Conservation (phyloP, 1,140 invertebrate genomes). For the Pseudomyrmex cubaensis region DNA sequence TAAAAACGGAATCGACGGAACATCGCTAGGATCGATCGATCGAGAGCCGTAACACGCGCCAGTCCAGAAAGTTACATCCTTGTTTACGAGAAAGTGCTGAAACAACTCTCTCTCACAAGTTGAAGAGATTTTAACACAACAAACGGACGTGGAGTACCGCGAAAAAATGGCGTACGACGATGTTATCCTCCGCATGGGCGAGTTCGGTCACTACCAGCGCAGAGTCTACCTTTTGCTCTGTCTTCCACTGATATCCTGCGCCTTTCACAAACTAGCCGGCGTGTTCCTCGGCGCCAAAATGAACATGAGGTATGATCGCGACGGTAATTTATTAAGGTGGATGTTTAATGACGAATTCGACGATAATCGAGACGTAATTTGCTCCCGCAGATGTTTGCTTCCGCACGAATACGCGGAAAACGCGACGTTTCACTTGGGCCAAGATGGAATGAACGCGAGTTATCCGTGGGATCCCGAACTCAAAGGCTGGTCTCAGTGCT, state of each 20-base stretch:
- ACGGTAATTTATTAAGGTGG: neutral
- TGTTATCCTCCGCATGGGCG: conserved; percentile 88
- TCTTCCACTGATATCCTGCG: conserved; percentile 90
- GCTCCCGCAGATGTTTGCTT: conserved; percentile 86
- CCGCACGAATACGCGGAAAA: conserved; percentile 86
- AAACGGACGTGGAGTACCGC: neutral
- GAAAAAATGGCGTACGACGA: conserved; percentile 90
- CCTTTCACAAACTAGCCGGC: conserved; percentile 91
- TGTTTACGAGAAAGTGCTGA: neutral
- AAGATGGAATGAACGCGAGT: conserved; percentile 83
- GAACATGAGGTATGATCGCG: conserved; percentile 85
- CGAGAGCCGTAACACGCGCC: neutral
- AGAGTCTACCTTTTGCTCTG: conserved; percentile 90
- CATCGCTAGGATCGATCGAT: neutral
- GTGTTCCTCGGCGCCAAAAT: conserved; percentile 90
- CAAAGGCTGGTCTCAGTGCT: conserved; percentile 85
- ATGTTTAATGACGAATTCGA: conserved; percentile 1
- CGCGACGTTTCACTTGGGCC: conserved; percentile 84
- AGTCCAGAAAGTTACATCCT: neutral
- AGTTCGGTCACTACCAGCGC: conserved; percentile 91
- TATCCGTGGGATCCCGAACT: conserved; percentile 86
- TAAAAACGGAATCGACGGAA: conserved; percentile 11
- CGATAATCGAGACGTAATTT: conserved; percentile 28
- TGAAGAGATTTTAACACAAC: neutral
- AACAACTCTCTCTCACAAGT: no score